A percentile compares a stretch with the other conserved stretches of the same genome.
phyloP scores from a whole-genome alignment of 1,140 invertebrate genomes.

The Metopolophium dirhodum region DNA sequence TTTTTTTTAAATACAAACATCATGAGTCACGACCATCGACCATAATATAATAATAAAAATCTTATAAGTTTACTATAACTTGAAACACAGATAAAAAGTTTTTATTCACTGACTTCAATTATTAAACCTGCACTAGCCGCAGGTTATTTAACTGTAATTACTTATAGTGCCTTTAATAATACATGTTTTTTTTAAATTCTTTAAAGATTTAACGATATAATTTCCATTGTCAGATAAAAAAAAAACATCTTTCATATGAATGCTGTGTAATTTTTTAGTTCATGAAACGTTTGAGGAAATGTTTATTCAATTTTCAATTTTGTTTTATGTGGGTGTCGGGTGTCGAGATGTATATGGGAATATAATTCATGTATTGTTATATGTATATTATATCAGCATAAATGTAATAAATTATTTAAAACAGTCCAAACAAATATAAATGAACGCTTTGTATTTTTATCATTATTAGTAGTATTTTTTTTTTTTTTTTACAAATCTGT shows the following conservation, averaged over 20 bases:
- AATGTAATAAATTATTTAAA: slow-evolving; percentile 20
- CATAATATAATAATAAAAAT: too few species aligned
- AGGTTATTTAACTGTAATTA: neutral
- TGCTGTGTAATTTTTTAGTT: neutral
- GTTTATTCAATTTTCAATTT: neutral
- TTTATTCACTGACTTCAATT: neutral
- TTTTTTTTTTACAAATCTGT: slow-evolving; percentile 46
- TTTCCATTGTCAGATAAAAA: neutral
- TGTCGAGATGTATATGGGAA: neutral
- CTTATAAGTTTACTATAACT: neutral
- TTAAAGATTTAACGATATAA: neutral
- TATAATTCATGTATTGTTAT: neutral
- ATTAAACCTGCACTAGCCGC: neutral
- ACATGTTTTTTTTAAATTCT: neutral
- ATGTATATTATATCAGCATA: neutral
- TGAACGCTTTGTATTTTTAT: slow-evolving; percentile 48
- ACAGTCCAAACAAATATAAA: slow-evolving; percentile 16
- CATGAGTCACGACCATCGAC: too few species aligned
- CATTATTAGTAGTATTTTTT: slow-evolving; percentile 30
- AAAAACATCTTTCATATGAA: neutral
- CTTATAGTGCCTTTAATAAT: neutral
- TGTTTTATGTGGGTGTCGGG: neutral
- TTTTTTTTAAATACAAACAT: neutral
- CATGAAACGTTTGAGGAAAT: neutral
- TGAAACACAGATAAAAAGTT: neutral